These are phyloP conservation scores for Drosophila gunungcola DNA, from an alignment of 1,140 invertebrate genomes.

Conservation along the genomic window DNA sequence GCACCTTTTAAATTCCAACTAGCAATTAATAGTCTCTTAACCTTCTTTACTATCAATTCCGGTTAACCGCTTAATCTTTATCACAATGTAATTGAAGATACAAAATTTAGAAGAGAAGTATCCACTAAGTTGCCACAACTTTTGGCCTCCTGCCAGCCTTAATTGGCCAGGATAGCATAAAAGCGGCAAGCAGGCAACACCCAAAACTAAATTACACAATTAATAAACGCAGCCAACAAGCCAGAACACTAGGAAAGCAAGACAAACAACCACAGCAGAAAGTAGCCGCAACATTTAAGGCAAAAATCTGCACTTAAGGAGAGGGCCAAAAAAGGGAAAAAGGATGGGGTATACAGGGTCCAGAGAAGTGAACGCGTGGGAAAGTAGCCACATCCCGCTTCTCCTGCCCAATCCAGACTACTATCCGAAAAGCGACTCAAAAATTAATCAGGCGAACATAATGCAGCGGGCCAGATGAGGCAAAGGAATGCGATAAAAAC, in stretches of 20 bases:
- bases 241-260: conserved; percentile 28
- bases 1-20: no score
- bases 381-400: conserved; percentile 33
- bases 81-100: conserved; percentile 17
- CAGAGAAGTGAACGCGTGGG: conserved; percentile 46
- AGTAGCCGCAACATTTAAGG: conserved; percentile 69
- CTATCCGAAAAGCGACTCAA: conserved; percentile 35
- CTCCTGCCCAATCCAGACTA: conserved; percentile 1
- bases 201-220: conserved; percentile 74
- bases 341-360: background rate
- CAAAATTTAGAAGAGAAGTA: conserved; percentile 12
- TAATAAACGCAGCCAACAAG: conserved; percentile 62
- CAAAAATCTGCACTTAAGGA: conserved; percentile 74
- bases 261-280: conserved; percentile 32
- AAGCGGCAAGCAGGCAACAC: conserved; percentile 51
- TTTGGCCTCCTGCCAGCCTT: conserved; percentile 35
- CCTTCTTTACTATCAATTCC: conserved; percentile 1
- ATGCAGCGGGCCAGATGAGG: conserved; percentile 66
- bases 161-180: conserved; percentile 49
- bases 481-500: conserved; percentile 69
- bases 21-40: background rate
- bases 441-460: conserved; percentile 79
- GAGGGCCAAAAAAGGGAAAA: conserved; percentile 23
- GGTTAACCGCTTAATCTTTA: conserved; percentile 18
- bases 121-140: conserved; percentile 38